These are phyloP conservation scores for Telenomus remus DNA, from an alignment of 1,140 invertebrate genomes.

Conservation along the genomic window DNA sequence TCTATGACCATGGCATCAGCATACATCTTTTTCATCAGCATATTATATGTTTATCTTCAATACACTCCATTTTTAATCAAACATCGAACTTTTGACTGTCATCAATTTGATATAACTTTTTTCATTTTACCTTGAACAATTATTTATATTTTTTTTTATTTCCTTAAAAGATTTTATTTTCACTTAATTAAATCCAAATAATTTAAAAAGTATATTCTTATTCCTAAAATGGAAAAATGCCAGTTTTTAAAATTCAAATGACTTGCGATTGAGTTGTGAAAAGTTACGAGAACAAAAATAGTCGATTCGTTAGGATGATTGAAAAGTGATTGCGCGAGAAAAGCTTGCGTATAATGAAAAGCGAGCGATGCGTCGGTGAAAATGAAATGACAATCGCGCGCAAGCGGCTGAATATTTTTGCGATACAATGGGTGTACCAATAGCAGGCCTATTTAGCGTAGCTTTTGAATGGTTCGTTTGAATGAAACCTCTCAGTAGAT, in stretches of 20 bases:
- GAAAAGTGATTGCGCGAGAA: conserved; percentile 3
- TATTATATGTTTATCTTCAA: conserved; percentile 29
- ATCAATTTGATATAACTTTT: not conserved
- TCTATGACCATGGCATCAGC: conserved; percentile 26
- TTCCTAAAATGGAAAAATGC: too few relatives aligned
- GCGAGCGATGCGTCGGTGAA: conserved; percentile 14
- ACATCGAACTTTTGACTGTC: conserved; percentile 33
- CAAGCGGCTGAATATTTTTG: conserved; percentile 4
- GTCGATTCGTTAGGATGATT: too few relatives aligned
- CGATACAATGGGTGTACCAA: conserved; percentile 28
- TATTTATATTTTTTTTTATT: not conserved
- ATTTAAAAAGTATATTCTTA: too few relatives aligned
- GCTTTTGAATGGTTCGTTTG: conserved; percentile 31
- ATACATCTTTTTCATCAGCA: conserved; percentile 24
- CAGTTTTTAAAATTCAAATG: too few relatives aligned
- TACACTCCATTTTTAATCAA: conserved; percentile 44
- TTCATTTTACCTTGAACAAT: not conserved
- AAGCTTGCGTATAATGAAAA: conserved; percentile 10
- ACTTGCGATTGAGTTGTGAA: too few relatives aligned
- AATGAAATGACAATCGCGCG: conserved; percentile 30
- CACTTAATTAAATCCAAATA: too few relatives aligned
- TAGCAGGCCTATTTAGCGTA: conserved; percentile 39
- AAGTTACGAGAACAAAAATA: not conserved
- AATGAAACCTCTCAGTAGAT: conserved; percentile 34
- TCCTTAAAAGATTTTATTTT: too few relatives aligned